Percentiles rank a stretch among this genome's conserved stretches.
phyloP scores from a whole-genome alignment of 2,797 vertebrate species.

The Pseudomugil tenellus region DNA sequence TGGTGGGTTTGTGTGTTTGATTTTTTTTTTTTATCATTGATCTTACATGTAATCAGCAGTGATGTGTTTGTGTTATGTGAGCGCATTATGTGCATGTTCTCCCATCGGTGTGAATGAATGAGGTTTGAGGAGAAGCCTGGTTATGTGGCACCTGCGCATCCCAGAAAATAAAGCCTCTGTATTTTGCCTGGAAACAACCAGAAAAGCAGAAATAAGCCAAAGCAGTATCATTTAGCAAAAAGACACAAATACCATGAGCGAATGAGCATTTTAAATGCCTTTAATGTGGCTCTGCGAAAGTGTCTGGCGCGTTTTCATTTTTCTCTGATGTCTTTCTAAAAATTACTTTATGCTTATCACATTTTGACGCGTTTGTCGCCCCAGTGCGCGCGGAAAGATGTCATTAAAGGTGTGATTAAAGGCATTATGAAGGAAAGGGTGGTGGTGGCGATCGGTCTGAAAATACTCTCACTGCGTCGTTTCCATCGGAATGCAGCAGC shows the following conservation, averaged over 20 bases:
- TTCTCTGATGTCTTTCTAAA: slow-evolving; percentile 19
- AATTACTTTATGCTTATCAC: slow-evolving; percentile 18
- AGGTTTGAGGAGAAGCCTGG: slow-evolving; percentile 36
- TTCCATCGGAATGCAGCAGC: slow-evolving; percentile 82
- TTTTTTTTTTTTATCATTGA: not conserved
- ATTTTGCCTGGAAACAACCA: slow-evolving; percentile 50
- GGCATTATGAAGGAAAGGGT: slow-evolving; percentile 32
- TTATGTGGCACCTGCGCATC: slow-evolving; percentile 67
- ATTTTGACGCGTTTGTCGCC: slow-evolving; percentile 28
- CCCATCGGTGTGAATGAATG: slow-evolving; percentile 47
- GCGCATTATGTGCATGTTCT: slow-evolving; percentile 32
- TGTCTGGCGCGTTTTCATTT: not conserved
- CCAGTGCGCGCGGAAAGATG: slow-evolving; percentile 48
- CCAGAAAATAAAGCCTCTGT: slow-evolving; percentile 45
- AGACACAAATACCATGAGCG: slow-evolving; percentile 18
- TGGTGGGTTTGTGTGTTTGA: slow-evolving; percentile 13
- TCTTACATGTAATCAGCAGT: slow-evolving; percentile 2
- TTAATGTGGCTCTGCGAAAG: slow-evolving; percentile 12
- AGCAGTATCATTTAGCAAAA: not conserved
- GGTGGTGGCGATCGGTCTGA: slow-evolving; percentile 21
- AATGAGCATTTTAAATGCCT: slow-evolving; percentile 24
- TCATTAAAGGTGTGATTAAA: slow-evolving; percentile 35
- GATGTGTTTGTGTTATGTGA: slow-evolving; percentile 12
- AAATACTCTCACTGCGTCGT: slow-evolving; percentile 75
- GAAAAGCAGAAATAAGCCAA: slow-evolving; percentile 3